Percentiles rank a stretch among this genome's conserved stretches.
phyloP scores from a whole-genome alignment of 2,888 invertebrate species.

The Philaethria dido region DNA sequence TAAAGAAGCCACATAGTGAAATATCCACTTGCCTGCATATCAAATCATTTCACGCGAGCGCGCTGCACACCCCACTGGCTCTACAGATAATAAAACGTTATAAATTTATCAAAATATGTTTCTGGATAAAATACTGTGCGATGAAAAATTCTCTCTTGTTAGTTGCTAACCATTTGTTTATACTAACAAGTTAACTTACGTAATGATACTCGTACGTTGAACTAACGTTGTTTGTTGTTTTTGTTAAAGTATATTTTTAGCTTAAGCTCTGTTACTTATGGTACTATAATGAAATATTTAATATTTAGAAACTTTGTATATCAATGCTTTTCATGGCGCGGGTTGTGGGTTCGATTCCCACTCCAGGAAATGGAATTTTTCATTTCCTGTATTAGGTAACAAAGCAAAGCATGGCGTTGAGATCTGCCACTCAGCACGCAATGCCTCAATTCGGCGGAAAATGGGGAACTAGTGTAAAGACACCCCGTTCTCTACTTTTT shows the following conservation, averaged over 20 bases:
- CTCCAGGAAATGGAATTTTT: no score
- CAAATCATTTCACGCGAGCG: slow-evolving; percentile 40
- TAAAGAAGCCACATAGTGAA: slow-evolving; percentile 30
- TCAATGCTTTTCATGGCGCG: no score
- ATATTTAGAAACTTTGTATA: no score
- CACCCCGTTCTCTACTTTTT: no score
- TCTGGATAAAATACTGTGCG: slow-evolving; percentile 35
- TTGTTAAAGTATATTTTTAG: background rate
- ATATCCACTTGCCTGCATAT: slow-evolving; percentile 38
- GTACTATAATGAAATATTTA: background rate
- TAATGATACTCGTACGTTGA: slow-evolving; percentile 38
- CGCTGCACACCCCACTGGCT: slow-evolving; percentile 36
- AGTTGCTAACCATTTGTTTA: slow-evolving; percentile 44
- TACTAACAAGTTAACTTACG: slow-evolving; percentile 45
- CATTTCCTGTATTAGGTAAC: no score
- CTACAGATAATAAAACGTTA: slow-evolving; percentile 40
- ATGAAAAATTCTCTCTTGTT: slow-evolving; percentile 46
- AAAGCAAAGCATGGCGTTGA: no score
- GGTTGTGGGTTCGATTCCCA: no score
- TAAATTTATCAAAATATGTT: slow-evolving; percentile 41
- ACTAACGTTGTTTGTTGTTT: slow-evolving; percentile 21
- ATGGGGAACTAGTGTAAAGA: no score
- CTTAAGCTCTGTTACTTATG: background rate
- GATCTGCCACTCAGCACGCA: no score
- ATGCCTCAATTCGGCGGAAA: no score